Base-by-base conservation (phyloP, 2,113 vertebrate genomes). In the Spheniscus mendiculus region DNA sequence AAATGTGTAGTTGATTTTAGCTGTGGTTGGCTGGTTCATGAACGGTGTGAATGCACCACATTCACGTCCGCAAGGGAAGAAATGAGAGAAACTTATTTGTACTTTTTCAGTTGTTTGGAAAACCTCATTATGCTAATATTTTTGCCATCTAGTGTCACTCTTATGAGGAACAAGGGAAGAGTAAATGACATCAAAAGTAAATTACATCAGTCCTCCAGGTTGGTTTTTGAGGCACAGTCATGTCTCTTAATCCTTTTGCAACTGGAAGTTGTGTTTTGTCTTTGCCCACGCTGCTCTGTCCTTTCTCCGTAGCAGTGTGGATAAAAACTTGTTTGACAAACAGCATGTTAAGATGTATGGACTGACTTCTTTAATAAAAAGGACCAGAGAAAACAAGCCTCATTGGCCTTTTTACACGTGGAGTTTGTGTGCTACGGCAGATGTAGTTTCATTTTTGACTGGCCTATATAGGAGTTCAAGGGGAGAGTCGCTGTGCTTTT, bases 1-100 rank as follows among this genome's bases (percentile, higher is more conserved):
- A 97, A 97, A 98, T 44, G 72, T 93, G 97, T 98, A 98, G 99
- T 98, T 99, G 98, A 98, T 99, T 99, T 98, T 98, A 98, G 97
- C 98, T 93, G 95, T 97, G 95, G 97, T 96, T 94, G 95, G 97
- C 96, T 80, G 96, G 97, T 98, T 99, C 98, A 97, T 99, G 99
- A 99, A 97, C 77, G 87, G 91, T 98, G 98, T 97, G 98, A 98
- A 98, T 96, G 94, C 72, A 74, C 96, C 93, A 44, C 49, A 5
- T 52, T 84, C 12, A 2, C 10, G 17, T 87, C 85, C 72, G 44
- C 47, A 81, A 94, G 78, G 71, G 67, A 77, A 89, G 76, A 81
- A 82, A 90, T 38, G 69, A 88, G 66, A 84, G 45, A 77, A 96
- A 91, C 59, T 93, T 95, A n/a, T 10, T 82, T 91, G 55, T 89